A percentile compares a stretch with the other conserved stretches of the same genome.
These are phyloP conservation scores for Notolabrus celidotus DNA, from an alignment of 2,797 vertebrate genomes.

Conservation along the genomic window DNA sequence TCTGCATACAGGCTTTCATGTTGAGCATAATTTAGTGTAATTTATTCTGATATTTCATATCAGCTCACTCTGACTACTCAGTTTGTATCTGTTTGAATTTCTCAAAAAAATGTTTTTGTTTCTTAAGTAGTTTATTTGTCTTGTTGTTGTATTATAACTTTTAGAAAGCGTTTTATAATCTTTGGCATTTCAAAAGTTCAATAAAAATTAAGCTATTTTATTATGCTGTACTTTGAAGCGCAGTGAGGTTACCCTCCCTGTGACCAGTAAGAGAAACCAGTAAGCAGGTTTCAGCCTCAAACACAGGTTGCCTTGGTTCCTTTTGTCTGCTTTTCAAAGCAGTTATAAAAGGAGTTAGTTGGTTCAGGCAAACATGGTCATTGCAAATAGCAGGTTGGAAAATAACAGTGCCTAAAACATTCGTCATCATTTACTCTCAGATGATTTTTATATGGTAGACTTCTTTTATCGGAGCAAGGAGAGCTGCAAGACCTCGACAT, in stretches of 20 bases:
- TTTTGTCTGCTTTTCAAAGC: constrained; percentile 2
- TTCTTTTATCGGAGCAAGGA: not conserved
- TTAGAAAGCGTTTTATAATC: not conserved
- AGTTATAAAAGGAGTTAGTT: not conserved
- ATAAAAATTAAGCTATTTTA: not conserved
- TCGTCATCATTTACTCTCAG: not conserved
- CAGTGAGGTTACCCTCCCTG: not conserved
- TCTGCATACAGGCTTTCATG: not conserved
- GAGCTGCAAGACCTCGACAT: constrained; percentile 19
- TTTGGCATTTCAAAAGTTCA: not conserved
- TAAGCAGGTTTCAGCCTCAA: not conserved
- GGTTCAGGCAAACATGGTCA: not conserved
- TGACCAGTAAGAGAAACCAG: not conserved
- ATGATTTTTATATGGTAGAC: constrained; percentile 4
- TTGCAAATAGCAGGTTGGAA: not conserved
- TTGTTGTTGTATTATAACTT: not conserved
- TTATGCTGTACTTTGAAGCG: no score
- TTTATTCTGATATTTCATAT: not conserved
- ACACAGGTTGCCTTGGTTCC: constrained; percentile 39
- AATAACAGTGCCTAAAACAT: not conserved
- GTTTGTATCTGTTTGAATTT: not conserved
- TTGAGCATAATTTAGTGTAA: not conserved
- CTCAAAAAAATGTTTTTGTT: not conserved
- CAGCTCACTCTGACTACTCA: not conserved
- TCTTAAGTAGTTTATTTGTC: not conserved